Evolutionary conservation across 2,113 vertebrate genomes (phyloP).

Genomic region (Haliaeetus leucogaster): DNA sequence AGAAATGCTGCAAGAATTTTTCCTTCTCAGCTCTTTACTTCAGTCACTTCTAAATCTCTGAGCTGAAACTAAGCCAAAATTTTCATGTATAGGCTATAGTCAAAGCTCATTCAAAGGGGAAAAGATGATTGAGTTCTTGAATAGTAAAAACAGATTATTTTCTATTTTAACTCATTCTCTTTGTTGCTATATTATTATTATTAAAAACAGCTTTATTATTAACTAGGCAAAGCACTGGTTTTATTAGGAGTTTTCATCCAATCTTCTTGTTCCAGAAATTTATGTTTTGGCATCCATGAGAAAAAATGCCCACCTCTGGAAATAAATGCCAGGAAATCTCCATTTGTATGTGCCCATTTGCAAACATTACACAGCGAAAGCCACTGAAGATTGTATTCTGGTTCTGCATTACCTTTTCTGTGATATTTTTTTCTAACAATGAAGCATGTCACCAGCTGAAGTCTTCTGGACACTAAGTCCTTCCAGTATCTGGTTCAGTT

Average conservation of each 20-base stretch:
- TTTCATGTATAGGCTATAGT: neutral
- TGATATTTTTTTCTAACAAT: neutral
- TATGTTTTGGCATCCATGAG: neutral
- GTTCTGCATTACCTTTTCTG: neutral
- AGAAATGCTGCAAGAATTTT: neutral
- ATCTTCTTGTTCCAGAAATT: neutral
- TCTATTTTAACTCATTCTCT: neutral
- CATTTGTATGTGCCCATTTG: neutral
- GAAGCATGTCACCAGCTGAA: neutral
- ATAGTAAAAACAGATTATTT: neutral
- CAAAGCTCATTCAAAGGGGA: neutral
- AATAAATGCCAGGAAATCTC: neutral
- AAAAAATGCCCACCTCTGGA: neutral
- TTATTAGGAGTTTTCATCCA: neutral
- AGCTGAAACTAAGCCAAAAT: neutral
- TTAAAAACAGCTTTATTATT: neutral
- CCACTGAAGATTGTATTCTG: neutral
- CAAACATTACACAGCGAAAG: neutral
- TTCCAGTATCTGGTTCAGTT: neutral
- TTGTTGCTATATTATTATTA: neutral
- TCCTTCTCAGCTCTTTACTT: neutral
- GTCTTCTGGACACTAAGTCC: neutral
- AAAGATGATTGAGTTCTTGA: neutral
- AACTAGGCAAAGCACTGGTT: neutral
- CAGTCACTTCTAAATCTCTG: neutral